Conservation (phyloP, 2,797 vertebrate species). For the Argyrosomus regius region DNA sequence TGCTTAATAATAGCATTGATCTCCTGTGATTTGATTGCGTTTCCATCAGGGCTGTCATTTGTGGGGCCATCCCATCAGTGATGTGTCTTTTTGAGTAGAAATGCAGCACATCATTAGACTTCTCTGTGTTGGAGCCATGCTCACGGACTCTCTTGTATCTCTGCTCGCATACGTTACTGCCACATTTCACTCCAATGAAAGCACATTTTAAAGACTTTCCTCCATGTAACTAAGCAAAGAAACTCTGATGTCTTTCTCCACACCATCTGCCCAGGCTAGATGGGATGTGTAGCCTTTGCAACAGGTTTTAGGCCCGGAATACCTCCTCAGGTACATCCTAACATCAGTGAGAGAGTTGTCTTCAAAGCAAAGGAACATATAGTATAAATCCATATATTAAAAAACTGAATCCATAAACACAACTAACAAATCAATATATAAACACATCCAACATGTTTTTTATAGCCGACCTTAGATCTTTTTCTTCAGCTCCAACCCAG, state of each 20-base stretch:
- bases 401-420: conserved; percentile 37
- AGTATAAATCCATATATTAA: conserved; percentile 16
- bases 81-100: conserved; percentile 58
- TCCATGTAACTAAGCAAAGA: not conserved
- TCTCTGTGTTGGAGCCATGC: conserved; percentile 42
- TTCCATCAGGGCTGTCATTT: conserved; percentile 60
- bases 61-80: conserved; percentile 56
- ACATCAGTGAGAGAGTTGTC: not conserved
- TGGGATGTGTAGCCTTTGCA: not conserved
- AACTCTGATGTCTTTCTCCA: not conserved
- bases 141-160: conserved; percentile 35
- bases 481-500: conserved; percentile 26
- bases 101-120: conserved; percentile 61
- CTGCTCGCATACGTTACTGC: conserved; percentile 32
- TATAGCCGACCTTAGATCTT: conserved; percentile 6
- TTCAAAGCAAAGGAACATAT: not conserved
- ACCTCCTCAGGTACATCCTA: not conserved
- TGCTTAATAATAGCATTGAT: conserved; percentile 58
- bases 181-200: conserved; percentile 38
- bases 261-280: not conserved
- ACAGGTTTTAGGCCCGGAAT: not conserved
- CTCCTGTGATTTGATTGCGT: conserved; percentile 62
- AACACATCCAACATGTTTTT: conserved; percentile 31
- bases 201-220: conserved; percentile 13
- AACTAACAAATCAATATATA: conserved; percentile 24